Base-by-base conservation (phyloP, 1,140 invertebrate genomes). In the Parapsyche elsis region DNA sequence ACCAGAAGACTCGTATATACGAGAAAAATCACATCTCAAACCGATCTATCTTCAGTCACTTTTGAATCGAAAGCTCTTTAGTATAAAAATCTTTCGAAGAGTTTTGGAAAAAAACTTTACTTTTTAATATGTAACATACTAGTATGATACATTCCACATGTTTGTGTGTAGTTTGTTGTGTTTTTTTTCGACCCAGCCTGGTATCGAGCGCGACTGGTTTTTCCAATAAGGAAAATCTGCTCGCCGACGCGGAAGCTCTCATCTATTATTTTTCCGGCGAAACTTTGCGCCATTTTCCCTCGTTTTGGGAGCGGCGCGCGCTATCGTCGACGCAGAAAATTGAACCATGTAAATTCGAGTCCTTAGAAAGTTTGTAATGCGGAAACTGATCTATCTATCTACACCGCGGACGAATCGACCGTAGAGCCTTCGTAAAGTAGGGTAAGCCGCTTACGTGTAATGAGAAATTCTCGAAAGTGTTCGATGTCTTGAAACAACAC, bases 281-380 rank as follows among this genome's bases (percentile, higher is more conserved):
- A 53, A 67, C 7, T 26, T 67, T 23, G 21, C 7, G 23, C 24
- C 64, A 30, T 23, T 67, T 67, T 61, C 57, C 30, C 30, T 38
- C 30, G 30, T 38, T 38, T 38, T 38, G 30, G 2, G 57, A 61
- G 57, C 57, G 12, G 9, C 14, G 49, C 23, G 64, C 64, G 12
- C 24, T 23, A 23, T 75, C 76, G 53, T n/a, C 57, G 70, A 78
- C 80, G 76, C 57, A 74, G 76, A 81, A 81, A 81, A 81, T 78
- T 81, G 76, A 76, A 76, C 49, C 49, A 57, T 81, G 76, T 81
- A 81, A 81, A 81, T 76, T 81, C 59, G 19, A 45, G 24, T 67
- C 53, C 67, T 16, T 46, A 23, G n/a, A 59, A 81, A 81, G 64
- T 81, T 78, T 57, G 76, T 78, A 78, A 78, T 71, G 64, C 59